Conservation (phyloP, 2,113 vertebrate species). For the Pollachius pollachius region DNA sequence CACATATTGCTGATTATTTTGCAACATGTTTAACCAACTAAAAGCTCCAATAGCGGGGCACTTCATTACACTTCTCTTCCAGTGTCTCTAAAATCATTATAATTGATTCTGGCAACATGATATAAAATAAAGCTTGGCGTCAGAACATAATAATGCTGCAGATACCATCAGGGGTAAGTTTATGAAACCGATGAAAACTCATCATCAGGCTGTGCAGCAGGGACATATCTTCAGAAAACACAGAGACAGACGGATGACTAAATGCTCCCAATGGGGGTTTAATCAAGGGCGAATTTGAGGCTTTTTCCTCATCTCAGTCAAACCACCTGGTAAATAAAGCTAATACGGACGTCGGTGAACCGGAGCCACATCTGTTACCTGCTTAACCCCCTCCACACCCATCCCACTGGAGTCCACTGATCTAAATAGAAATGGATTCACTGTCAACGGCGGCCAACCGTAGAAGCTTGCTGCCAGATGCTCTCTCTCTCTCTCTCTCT, state of each 20-base stretch:
- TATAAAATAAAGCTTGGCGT: background rate
- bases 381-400: conserved; percentile 16
- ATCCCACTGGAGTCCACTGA: conserved; percentile 45
- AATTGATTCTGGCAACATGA: background rate
- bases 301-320: no score
- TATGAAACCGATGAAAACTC: background rate
- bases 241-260: no score
- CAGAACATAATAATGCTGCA: background rate
- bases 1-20: background rate
- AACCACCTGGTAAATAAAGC: no score
- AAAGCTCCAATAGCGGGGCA: background rate
- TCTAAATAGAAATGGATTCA: conserved; percentile 62
- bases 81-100: background rate
- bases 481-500: background rate
- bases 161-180: background rate
- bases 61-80: background rate
- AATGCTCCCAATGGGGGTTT: no score
- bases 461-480: conserved; percentile 16
- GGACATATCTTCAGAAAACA: no score
- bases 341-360: no score
- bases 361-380: conserved; percentile 39
- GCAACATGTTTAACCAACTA: background rate
- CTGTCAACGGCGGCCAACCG: conserved; percentile 30
- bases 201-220: no score
- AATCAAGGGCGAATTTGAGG: no score